Base-by-base conservation (phyloP, 2,797 vertebrate genomes). In the Cynodonichthys magdalenae region DNA sequence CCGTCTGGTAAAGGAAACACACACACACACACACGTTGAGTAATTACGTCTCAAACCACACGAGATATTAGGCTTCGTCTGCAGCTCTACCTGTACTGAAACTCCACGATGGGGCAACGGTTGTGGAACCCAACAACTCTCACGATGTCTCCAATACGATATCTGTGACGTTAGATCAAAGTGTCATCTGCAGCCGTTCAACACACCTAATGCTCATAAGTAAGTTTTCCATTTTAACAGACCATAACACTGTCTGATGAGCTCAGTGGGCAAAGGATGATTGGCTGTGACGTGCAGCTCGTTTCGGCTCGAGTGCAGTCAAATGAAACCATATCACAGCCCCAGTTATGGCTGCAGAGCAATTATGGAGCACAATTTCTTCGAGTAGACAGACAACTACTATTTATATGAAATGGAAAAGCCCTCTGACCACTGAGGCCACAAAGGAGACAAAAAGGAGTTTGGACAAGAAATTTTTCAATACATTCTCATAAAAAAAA, bases 21-120 rank as follows among this genome's bases (percentile, higher is more conserved):
- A 18, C 14, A 14, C 7, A 48, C 15, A 15, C 28, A 7, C 27
- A 15, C 18, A 10, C 7, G 11, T 15, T 27, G 2, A 10, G 18
- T n/a, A 24, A 41, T 2, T 28, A 24, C 6, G 59, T 9, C 14
- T 62, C 12, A 50, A 9, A 53, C 20, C 39, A 3, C 24, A n/a
- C 15, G 18, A 61, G 11, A 10, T 39, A 24, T 3, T 24, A 24
- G 24, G 2, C 24, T 9, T n/a, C n/a, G 20, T 2, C 0, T 19
- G 49, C 11, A 15, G 20, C 45, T 41, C 19, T 74, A 98, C 97
- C 96, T 96, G 89, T 91, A 85, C 61, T 94, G 84, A 62, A 95
- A 95, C 80, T 94, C 93, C 69, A 98, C 90, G 9, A 96, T 1
- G 0, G 97, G 96, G 86, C 95, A 96, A 84, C 93, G 93, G 75